Base-by-base conservation (phyloP, 2,113 vertebrate species). In the Tragelaphus imberbis region DNA sequence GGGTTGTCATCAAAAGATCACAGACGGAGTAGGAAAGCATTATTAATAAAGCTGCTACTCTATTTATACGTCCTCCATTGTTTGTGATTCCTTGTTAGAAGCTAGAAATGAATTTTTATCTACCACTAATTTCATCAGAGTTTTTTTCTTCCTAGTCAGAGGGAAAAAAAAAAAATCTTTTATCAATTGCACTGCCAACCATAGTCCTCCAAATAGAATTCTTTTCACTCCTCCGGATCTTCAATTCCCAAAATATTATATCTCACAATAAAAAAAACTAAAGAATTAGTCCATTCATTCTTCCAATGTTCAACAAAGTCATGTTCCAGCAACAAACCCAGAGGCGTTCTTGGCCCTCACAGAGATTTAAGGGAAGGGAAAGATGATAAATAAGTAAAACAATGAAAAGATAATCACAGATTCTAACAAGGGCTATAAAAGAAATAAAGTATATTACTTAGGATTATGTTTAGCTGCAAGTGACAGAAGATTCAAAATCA, bases 31-130 rank as follows among this genome's bases (percentile, higher is more conserved):
- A 97, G 96, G 92, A 97, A 98, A 98, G 96, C 71, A 98, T 98
- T 98, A 98, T 98, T 99, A 98, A 98, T 98, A 98, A 98, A 98
- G 95, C 98, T 97, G 94, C 2, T 91, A 96, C 98, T 97, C 98
- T 97, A 97, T 98, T 98, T 98, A 98, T 98, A 98, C 88, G 98
- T 95, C 95, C 91, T 95, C 98, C 94, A 98, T 98, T 98, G 98
- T 98, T 98, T 98, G 98, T 96, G 93, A 97, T 71, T 96, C 59
- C 0, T 93, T 96, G 33, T 96, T 98, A 98, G 97, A 96, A 97
- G 95, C 75, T 84, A 95, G 96, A 97, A 98, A 98, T 98, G 97
- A 98, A 98, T 97, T 97, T 94, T 97, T 89, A 98, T 97, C 99
- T 99, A 97, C 96, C 96, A 91, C 96, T 97, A 98, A 98, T 98